Conservation (phyloP, 2,113 vertebrate genomes). For the Bos javanicus region DNA sequence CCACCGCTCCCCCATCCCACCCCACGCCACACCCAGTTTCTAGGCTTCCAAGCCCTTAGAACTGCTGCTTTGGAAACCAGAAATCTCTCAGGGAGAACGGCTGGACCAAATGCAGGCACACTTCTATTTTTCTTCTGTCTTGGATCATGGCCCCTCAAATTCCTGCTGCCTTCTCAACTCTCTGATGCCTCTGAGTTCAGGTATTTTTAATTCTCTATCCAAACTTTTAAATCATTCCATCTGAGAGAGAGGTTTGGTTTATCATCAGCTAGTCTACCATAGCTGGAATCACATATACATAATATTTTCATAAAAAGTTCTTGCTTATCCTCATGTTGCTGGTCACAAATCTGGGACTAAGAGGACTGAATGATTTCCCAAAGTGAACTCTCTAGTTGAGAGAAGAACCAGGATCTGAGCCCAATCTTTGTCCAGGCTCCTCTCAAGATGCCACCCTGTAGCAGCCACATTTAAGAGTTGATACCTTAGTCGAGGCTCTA, state of each 20-base stretch:
- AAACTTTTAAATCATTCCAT: neutral
- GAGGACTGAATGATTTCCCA: neutral
- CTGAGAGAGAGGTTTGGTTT: neutral
- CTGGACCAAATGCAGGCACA: neutral
- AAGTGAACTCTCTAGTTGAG: neutral
- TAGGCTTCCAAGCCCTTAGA: neutral
- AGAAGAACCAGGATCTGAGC: neutral
- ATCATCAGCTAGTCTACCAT: neutral
- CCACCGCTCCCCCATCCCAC: rapidly evolving
- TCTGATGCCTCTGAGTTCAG: neutral
- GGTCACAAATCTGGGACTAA: neutral
- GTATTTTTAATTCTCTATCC: neutral
- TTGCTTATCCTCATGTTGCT: neutral
- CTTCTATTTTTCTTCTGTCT: neutral
- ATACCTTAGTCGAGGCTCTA: neutral
- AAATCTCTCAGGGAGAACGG: neutral
- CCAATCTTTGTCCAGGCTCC: neutral
- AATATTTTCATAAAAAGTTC: neutral
- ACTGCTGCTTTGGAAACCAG: neutral
- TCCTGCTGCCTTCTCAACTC: neutral
- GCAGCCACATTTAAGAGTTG: neutral
- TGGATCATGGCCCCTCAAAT: neutral
- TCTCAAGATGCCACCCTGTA: neutral
- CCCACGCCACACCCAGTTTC: neutral
- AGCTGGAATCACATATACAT: neutral